A percentile compares a stretch with the other conserved stretches of the same genome.
Conservation (phyloP, 2,113 vertebrate genomes). For the Syrrhaptes paradoxus region DNA sequence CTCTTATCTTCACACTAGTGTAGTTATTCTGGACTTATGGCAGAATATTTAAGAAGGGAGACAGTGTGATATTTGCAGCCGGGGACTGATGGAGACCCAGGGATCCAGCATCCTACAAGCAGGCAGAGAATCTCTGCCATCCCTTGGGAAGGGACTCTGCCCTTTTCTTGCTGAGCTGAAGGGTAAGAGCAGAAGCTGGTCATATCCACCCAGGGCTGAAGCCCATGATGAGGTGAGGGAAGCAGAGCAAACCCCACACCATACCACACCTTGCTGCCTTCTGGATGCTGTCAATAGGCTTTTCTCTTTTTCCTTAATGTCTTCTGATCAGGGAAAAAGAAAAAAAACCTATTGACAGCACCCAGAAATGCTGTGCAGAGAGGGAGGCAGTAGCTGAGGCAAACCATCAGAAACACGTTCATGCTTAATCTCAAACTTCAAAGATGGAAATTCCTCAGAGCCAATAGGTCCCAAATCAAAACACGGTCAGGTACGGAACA, state of each 20-base stretch:
- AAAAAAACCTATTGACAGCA: background rate
- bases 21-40: background rate
- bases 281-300: background rate
- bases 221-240: rapidly evolving
- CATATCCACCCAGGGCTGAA: background rate
- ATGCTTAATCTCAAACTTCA: slow-evolving; percentile 48
- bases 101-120: background rate
- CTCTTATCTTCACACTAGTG: background rate
- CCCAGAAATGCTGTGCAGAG: background rate
- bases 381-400: background rate
- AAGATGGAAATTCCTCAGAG: slow-evolving; percentile 27
- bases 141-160: background rate
- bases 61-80: background rate
- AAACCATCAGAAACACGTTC: background rate
- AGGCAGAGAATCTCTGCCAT: background rate
- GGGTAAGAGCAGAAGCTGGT: background rate
- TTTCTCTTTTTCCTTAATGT: background rate
- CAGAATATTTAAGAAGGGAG: background rate
- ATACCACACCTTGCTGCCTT: background rate
- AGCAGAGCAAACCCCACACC: background rate
- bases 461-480: slow-evolving; percentile 53
- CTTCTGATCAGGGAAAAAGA: background rate
- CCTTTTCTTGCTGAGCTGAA: background rate
- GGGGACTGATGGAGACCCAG: background rate
- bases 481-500: slow-evolving; percentile 51